Evolutionary conservation across 1,140 invertebrate species (phyloP).

Genomic region (Drosophila suzukii): DNA sequence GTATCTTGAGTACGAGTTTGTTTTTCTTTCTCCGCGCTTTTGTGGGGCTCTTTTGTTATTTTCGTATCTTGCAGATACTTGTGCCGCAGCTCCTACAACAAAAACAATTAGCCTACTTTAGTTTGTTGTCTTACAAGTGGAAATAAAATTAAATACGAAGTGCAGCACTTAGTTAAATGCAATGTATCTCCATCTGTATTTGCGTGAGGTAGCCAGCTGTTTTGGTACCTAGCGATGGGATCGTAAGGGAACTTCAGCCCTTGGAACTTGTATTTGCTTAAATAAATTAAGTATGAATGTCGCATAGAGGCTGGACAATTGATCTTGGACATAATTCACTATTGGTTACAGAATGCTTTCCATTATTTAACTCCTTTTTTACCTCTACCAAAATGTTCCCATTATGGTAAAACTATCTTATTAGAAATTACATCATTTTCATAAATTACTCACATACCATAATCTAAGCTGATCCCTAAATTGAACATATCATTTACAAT

Average conservation of each 20-base stretch:
- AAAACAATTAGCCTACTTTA: constrained; percentile 81
- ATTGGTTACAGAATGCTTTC: too few species aligned
- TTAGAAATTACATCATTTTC: too few species aligned
- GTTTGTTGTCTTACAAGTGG: constrained; percentile 77
- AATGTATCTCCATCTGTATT: constrained; percentile 46
- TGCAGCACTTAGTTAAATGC: constrained; percentile 73
- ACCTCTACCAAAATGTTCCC: too few species aligned
- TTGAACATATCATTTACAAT: too few species aligned
- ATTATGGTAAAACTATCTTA: too few species aligned
- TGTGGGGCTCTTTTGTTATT: constrained; percentile 32
- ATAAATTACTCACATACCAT: too few species aligned
- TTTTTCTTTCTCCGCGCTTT: constrained; percentile 23
- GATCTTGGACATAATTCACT: too few species aligned
- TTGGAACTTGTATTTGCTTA: not conserved
- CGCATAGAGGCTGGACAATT: too few species aligned
- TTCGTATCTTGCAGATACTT: constrained; percentile 18
- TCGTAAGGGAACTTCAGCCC: not conserved
- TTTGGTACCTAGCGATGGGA: not conserved
- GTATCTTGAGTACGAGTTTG: constrained; percentile 6
- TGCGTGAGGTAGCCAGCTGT: constrained; percentile 18
- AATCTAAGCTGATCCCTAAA: too few species aligned
- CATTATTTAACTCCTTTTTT: too few species aligned
- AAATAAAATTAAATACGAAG: constrained; percentile 80
- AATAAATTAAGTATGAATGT: too few species aligned
- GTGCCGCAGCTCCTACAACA: constrained; percentile 55